These are phyloP conservation scores for Platygyra sinensis DNA, from an alignment of 64 coral and sea anemone species.

Conservation along the genomic window DNA sequence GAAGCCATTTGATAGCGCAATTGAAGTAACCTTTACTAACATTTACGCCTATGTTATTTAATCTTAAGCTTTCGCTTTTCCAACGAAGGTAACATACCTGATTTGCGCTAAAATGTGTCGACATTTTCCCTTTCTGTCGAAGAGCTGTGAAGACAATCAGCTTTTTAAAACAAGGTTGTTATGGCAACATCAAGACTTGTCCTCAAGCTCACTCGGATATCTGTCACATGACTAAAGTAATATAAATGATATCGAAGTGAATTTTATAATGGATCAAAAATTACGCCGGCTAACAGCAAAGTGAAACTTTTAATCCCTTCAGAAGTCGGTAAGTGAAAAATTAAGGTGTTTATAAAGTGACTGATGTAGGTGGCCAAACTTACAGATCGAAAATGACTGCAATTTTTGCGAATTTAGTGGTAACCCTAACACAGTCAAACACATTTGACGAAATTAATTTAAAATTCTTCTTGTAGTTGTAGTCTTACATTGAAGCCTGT, in stretches of 20 bases:
- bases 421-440: not conserved
- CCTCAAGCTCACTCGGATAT: not conserved
- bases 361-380: not conserved
- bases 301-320: not conserved
- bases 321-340: not conserved
- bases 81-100: slow-evolving; percentile 51
- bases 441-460: not conserved
- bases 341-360: not conserved
- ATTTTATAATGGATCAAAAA: not conserved
- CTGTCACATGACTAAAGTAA: not conserved
- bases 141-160: too few species aligned
- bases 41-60: not conserved
- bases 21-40: not conserved
- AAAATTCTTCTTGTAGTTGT: not conserved
- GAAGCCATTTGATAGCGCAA: not conserved
- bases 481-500: not conserved
- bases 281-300: not conserved
- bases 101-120: slow-evolving; percentile 94
- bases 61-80: not conserved
- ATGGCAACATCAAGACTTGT: not conserved
- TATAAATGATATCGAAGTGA: not conserved
- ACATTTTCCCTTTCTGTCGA: slow-evolving; percentile 27
- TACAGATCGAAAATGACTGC: too few species aligned
- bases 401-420: not conserved
- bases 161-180: not conserved